Evolutionary conservation across 2,888 invertebrate genomes (phyloP).

Genomic region (Epistrophe grossulariae): DNA sequence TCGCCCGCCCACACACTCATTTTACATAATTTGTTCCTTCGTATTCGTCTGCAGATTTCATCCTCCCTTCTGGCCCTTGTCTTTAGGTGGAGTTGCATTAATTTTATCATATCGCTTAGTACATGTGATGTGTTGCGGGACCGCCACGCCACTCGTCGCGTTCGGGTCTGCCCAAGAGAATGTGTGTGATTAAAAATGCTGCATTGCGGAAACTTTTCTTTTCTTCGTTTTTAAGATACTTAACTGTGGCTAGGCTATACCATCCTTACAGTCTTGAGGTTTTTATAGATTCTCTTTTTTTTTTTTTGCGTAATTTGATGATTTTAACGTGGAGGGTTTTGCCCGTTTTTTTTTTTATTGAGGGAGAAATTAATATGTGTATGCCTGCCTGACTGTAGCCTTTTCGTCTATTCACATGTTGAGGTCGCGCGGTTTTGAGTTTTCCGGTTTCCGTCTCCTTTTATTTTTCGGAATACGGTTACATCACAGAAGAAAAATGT

Average conservation of each 20-base stretch:
- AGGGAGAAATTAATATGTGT: constrained; percentile 62
- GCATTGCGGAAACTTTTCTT: constrained; percentile 72
- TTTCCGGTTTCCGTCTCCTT: constrained; percentile 29
- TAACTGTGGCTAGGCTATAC: constrained; percentile 65
- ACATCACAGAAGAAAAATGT: constrained; percentile 38
- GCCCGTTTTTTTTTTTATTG: constrained; percentile 31
- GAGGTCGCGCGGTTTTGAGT: constrained; percentile 48
- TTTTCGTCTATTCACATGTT: constrained; percentile 43
- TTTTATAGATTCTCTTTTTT: constrained; percentile 11
- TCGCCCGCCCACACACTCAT: constrained; percentile 53
- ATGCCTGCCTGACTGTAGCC: neutral
- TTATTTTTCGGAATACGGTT: constrained; percentile 3
- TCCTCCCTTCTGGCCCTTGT: constrained; percentile 50
- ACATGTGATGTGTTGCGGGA: constrained; percentile 35
- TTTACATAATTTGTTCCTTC: constrained; percentile 73
- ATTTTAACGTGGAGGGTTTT: constrained; percentile 28
- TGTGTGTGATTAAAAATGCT: constrained; percentile 74
- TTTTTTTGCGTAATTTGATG: constrained; percentile 56
- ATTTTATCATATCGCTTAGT: constrained; percentile 69
- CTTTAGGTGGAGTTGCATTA: constrained; percentile 70
- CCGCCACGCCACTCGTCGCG: neutral
- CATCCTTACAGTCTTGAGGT: constrained; percentile 61
- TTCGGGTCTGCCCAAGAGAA: constrained; percentile 52
- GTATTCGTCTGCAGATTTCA: constrained; percentile 72
- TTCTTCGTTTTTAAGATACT: constrained; percentile 41